Evolutionary conservation across 2,888 invertebrate species (phyloP).

Genomic region (Heteromurus nitidus): DNA sequence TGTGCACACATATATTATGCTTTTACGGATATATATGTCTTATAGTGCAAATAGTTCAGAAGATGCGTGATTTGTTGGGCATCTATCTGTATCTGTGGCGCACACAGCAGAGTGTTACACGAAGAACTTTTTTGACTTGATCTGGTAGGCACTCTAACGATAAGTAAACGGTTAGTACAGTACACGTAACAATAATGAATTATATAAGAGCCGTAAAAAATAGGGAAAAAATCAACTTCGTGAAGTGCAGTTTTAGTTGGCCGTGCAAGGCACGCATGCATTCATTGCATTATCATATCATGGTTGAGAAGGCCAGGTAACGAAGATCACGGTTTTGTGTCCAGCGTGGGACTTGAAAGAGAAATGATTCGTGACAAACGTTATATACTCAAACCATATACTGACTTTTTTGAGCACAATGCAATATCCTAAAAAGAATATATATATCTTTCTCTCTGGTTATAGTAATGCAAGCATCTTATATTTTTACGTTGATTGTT

Average conservation of each 20-base stretch:
- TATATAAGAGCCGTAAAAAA: background rate
- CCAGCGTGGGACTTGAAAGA: slow-evolving; percentile 67
- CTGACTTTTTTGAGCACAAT: slow-evolving; percentile 61
- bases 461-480: background rate
- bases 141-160: too few relatives aligned
- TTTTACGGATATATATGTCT: background rate
- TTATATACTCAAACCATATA: too few relatives aligned
- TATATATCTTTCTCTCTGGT: too few relatives aligned
- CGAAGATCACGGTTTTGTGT: slow-evolving; percentile 66
- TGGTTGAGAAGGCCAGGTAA: slow-evolving; percentile 65
- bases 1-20: too few relatives aligned
- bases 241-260: slow-evolving; percentile 59
- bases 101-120: too few relatives aligned
- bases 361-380: slow-evolving; percentile 66
- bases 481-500: background rate
- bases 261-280: slow-evolving; percentile 47
- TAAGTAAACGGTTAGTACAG: too few relatives aligned
- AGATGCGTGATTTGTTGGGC: too few relatives aligned
- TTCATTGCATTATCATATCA: slow-evolving; percentile 60
- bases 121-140: too few relatives aligned
- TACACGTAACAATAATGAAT: background rate
- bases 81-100: too few relatives aligned
- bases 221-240: slow-evolving; percentile 39
- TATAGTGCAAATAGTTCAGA: too few relatives aligned
- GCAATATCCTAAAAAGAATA: slow-evolving; percentile 21